phyloP scores from a whole-genome alignment of 2,113 vertebrate species.

The Gobiocypris rarus region DNA sequence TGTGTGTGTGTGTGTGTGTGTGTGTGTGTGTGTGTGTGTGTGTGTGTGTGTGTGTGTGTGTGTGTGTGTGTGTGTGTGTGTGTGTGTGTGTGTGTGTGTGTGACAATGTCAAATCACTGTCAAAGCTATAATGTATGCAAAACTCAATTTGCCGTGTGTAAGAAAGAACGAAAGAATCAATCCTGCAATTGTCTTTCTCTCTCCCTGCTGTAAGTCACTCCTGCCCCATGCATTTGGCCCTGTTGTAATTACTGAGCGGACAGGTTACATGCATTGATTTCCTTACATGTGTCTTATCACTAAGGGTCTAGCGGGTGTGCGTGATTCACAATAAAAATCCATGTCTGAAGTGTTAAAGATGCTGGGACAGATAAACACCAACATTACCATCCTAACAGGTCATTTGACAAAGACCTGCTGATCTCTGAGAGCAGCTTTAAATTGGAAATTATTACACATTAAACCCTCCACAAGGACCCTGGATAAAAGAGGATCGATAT shows the following conservation, averaged over 20 bases:
- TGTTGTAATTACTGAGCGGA: constrained; percentile 49
- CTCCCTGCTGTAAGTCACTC: not conserved
- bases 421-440: constrained; percentile 99
- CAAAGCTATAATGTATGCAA: not conserved
- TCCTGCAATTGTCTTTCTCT: not conserved
- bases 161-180: not conserved
- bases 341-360: constrained; percentile 94
- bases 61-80: constrained; percentile 32
- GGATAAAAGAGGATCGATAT: constrained; percentile 99
- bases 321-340: constrained; percentile 94
- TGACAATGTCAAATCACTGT: not conserved
- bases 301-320: constrained; percentile 79
- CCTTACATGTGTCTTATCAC: constrained; percentile 88
- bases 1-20: too few species aligned
- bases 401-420: constrained; percentile 94
- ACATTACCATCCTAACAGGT: constrained; percentile 96
- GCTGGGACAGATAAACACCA: constrained; percentile 87
- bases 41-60: not conserved
- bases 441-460: constrained; percentile 99
- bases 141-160: constrained; percentile 4
- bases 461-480: constrained; percentile 89
- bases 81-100: too few species aligned
- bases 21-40: constrained; percentile 36
- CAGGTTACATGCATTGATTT: constrained; percentile 81
- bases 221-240: constrained; percentile 7